These are phyloP conservation scores for Sphinx pinastri DNA, from an alignment of 2,888 invertebrate species.

Conservation along the genomic window DNA sequence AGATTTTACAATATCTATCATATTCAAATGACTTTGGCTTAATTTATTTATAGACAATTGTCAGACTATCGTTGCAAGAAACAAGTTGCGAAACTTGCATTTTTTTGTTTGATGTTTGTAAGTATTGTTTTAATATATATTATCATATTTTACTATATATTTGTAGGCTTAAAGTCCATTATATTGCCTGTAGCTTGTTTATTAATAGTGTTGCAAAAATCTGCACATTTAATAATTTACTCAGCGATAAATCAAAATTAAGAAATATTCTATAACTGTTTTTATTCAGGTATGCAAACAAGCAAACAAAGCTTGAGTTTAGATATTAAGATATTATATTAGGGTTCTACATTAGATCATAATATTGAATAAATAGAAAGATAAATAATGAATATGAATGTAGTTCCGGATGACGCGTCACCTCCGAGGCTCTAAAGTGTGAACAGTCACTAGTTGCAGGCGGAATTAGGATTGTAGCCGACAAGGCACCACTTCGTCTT, in stretches of 20 bases:
- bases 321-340: not conserved
- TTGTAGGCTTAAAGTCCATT: not conserved
- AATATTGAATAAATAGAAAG: not conserved
- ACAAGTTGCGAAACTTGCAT: not conserved
- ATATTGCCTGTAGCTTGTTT: not conserved
- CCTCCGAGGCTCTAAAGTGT: not conserved
- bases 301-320: not conserved
- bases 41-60: constrained; percentile 13
- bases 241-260: too few relatives aligned
- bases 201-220: not conserved
- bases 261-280: not conserved
- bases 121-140: not conserved
- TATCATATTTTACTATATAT: not conserved
- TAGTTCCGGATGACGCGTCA: constrained; percentile 5
- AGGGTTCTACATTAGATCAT: not conserved
- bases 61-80: not conserved
- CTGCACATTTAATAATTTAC: too few relatives aligned
- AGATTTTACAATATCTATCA: constrained; percentile 23
- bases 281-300: not conserved
- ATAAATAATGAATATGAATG: not conserved
- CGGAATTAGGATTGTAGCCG: not conserved
- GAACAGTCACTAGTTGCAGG: too few relatives aligned
- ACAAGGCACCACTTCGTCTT: not conserved
- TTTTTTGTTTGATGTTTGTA: not conserved
- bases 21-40: constrained; percentile 15